These are phyloP conservation scores for Anhinga anhinga DNA, from an alignment of 2,113 vertebrate genomes.

Conservation along the genomic window DNA sequence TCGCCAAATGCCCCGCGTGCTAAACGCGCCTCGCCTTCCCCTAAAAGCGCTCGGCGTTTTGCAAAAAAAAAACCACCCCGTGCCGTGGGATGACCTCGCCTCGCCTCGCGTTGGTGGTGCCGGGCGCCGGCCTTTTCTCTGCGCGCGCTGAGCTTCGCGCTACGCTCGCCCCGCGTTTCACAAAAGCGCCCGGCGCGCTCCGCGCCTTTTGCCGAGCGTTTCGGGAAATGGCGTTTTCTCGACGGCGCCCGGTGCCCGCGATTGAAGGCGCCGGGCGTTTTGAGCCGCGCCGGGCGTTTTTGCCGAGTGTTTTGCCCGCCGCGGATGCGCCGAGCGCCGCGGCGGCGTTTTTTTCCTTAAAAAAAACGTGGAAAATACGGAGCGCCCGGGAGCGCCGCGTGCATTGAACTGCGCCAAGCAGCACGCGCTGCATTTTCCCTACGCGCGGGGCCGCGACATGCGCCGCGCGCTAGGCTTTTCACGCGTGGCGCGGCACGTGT, in stretches of 20 bases:
- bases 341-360: neutral
- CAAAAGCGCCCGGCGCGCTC: neutral
- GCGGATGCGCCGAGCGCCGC: too few relatives aligned
- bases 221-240: too few relatives aligned
- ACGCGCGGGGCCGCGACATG: fast-evolving
- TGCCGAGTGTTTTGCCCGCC: neutral
- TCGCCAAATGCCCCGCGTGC: neutral
- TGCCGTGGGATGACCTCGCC: fast-evolving
- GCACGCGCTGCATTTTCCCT: fast-evolving
- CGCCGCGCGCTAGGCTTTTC: fast-evolving
- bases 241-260: fast-evolving
- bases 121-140: neutral
- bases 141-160: fast-evolving
- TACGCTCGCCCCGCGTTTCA: fast-evolving
- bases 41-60: too few relatives aligned
- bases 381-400: too few relatives aligned
- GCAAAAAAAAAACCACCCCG: too few relatives aligned
- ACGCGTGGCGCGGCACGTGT: fast-evolving
- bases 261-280: too few relatives aligned
- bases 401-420: neutral
- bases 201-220: neutral
- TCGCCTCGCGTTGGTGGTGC: fast-evolving
- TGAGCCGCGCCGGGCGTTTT: fast-evolving
- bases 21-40: too few relatives aligned
- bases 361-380: neutral